These are phyloP conservation scores for Tetraodon nigroviridis DNA, from an alignment of 2,113 vertebrate genomes.

Conservation along the genomic window DNA sequence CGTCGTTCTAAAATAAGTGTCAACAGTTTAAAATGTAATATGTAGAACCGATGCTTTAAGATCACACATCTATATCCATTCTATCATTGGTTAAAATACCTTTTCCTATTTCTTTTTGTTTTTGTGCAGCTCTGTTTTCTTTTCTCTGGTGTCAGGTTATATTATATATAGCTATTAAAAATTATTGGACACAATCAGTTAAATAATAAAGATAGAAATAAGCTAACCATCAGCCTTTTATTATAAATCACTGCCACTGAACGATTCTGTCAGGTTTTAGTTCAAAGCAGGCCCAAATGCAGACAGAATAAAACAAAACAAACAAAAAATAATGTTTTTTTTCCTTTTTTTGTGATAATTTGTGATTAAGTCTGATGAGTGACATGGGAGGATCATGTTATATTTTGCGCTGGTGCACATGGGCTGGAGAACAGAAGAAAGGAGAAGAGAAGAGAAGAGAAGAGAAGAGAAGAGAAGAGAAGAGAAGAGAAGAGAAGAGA, in stretches of 20 bases:
- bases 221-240: not conserved
- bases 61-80: not conserved
- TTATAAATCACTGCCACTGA: not conserved
- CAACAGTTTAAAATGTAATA: conserved; percentile 6
- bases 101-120: conserved; percentile 5
- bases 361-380: too few species aligned
- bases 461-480: too few species aligned
- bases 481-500: too few species aligned
- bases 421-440: too few species aligned
- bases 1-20: not conserved
- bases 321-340: too few species aligned
- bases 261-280: too few species aligned
- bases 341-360: too few species aligned
- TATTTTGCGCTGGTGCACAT: too few species aligned
- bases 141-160: conserved; percentile 7
- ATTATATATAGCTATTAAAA: conserved; percentile 8
- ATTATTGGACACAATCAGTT: not conserved
- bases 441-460: too few species aligned
- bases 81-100: not conserved
- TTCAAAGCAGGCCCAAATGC: too few species aligned
- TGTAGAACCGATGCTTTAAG: conserved; percentile 9
- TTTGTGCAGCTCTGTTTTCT: conserved; percentile 16
- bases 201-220: not conserved
- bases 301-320: too few species aligned
- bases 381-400: too few species aligned